Conservation (phyloP, 2,888 invertebrate genomes). For the Drymonia ruficornis region DNA sequence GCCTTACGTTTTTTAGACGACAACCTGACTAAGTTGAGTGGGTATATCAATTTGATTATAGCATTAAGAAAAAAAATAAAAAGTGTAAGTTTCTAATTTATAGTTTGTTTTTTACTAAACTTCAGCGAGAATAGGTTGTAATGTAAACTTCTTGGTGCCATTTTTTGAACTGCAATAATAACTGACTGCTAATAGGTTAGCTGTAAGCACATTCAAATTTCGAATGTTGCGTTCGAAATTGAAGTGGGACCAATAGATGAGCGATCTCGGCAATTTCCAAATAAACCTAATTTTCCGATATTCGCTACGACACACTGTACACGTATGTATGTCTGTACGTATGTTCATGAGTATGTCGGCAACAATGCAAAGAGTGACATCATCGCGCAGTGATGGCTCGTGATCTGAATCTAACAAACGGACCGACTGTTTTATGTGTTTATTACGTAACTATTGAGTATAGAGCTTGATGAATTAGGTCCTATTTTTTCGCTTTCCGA, state of each 20-base stretch:
- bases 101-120: too few species aligned
- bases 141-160: too few species aligned
- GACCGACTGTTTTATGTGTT: slow-evolving; percentile 16
- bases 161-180: too few species aligned
- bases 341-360: slow-evolving; percentile 20
- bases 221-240: neutral
- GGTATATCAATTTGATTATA: too few species aligned
- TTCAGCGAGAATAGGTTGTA: too few species aligned
- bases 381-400: slow-evolving; percentile 37
- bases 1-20: too few species aligned
- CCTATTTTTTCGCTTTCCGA: neutral
- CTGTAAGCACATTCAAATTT: too few species aligned
- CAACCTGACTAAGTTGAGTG: too few species aligned
- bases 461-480: neutral
- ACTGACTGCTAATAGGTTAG: too few species aligned
- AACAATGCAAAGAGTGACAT: slow-evolving; percentile 52
- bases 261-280: slow-evolving; percentile 6
- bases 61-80: too few species aligned
- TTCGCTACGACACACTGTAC: slow-evolving; percentile 15
- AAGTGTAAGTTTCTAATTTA: too few species aligned
- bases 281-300: slow-evolving; percentile 4
- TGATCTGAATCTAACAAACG: slow-evolving; percentile 49
- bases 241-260: neutral
- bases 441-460: slow-evolving; percentile 9
- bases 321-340: slow-evolving; percentile 15